Base-by-base conservation (phyloP, 2,888 invertebrate species). In the Ctenicera cuprea region DNA sequence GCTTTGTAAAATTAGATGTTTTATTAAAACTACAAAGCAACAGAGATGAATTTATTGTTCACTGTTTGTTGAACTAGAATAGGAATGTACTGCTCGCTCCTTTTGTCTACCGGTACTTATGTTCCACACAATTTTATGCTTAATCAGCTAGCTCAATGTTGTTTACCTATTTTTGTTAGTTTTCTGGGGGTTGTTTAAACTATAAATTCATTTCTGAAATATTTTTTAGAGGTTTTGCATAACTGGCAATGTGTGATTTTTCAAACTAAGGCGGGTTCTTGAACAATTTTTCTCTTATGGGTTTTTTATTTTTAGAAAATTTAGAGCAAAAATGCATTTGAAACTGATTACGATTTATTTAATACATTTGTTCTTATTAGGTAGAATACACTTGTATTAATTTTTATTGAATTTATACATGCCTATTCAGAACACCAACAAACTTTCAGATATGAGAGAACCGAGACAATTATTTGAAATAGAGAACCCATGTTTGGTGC, bases 1-100 rank as follows among this genome's bases (percentile, higher is more conserved):
- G 54, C 54, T 54, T 14, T 54, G 37, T 38, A 61, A 41, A 37
- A n/a, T 33, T 11, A 18, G 20, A 38, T 41, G 9, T 57, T 61
- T 61, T 61, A 54, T 26, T 54, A 22, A 54, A 54, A 4, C 9
- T 14, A 54, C 26, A 30, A 14, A 33, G 22, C 30, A 38, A 61
- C 61, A 33, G 61, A 38, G 38, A 61, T 38, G 61, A 61, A 38
- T 61, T 61, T 61, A 61, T 61, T 20, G 38, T 41, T 61, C 14
- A 37, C 30, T 30, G 18, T 20, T 48, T 48, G 33, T 33, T 33
- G 48, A 43, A 43, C n/a, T 48, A 18, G 20, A 11, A 48, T 48
- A n/a, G 43, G 1, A 12, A 12, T 14, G 3, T 41, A 41, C 41
- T 14, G 3, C 1, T 2, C 1, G 7, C 41, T 41, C 14, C 41